These are phyloP conservation scores for Caranx ignobilis DNA, from an alignment of 2,113 vertebrate genomes.

Conservation along the genomic window DNA sequence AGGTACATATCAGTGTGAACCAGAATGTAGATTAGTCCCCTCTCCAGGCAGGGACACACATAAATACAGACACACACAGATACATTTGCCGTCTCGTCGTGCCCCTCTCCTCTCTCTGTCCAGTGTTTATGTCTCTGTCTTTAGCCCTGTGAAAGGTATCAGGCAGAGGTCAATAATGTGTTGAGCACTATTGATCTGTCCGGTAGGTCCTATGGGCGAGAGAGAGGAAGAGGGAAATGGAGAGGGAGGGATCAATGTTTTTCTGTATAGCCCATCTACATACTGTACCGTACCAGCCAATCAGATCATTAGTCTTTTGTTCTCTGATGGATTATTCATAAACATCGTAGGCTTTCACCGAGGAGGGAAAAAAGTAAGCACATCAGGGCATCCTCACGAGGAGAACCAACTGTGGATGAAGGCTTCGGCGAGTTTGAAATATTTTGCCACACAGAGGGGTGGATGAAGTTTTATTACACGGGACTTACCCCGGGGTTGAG, in stretches of 20 bases:
- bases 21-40: constrained; percentile 80
- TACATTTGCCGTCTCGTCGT: constrained; percentile 53
- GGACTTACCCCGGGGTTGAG: background rate
- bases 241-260: constrained; percentile 74
- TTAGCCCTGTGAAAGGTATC: constrained; percentile 80
- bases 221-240: constrained; percentile 58
- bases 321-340: constrained; percentile 74
- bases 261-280: constrained; percentile 67
- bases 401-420: constrained; percentile 18
- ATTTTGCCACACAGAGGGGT: constrained; percentile 8
- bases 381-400: constrained; percentile 25
- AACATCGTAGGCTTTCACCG: constrained; percentile 31
- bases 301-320: constrained; percentile 73
- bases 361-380: constrained; percentile 29
- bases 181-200: constrained; percentile 82
- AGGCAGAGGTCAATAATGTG: constrained; percentile 83
- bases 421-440: constrained; percentile 13
- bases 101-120: constrained; percentile 62
- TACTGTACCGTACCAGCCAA: constrained; percentile 65
- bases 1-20: constrained; percentile 79
- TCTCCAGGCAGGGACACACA: constrained; percentile 68
- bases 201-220: constrained; percentile 64
- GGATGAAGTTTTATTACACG: background rate
- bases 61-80: constrained; percentile 55
- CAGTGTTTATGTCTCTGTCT: constrained; percentile 80